phyloP scores from a whole-genome alignment of 2,797 vertebrate species.

The Scolopax rusticola region DNA sequence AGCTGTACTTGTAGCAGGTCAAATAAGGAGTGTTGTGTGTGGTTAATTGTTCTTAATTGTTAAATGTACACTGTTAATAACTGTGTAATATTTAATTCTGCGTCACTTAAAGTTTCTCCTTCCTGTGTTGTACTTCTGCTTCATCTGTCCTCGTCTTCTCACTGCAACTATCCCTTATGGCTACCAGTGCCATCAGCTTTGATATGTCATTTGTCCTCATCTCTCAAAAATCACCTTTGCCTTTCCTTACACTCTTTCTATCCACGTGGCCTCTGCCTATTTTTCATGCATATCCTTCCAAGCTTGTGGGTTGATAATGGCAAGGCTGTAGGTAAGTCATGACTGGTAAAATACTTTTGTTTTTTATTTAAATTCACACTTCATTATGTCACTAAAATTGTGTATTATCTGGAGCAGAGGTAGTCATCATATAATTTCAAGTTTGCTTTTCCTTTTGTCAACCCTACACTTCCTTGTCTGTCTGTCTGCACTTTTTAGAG shows the following conservation, averaged over 20 bases:
- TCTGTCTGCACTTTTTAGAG: neutral
- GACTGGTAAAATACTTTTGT: neutral
- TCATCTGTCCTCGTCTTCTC: neutral
- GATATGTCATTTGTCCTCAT: neutral
- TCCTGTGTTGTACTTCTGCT: neutral
- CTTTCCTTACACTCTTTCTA: neutral
- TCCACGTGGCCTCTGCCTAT: neutral
- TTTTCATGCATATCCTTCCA: neutral
- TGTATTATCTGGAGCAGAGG: neutral
- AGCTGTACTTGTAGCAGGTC: neutral
- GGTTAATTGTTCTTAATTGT: neutral
- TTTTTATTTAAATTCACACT: neutral
- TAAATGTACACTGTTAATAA: too few relatives aligned
- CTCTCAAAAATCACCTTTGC: neutral
- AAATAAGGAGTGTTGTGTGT: neutral
- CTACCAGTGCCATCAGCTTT: neutral
- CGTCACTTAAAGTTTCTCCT: neutral
- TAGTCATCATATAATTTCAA: neutral
- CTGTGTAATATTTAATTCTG: neutral
- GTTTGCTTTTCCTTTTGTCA: neutral
- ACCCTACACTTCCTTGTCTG: neutral
- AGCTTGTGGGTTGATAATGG: neutral
- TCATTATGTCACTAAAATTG: neutral
- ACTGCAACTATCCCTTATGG: neutral
- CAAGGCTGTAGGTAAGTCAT: neutral